These are phyloP conservation scores for Saturnia japonica DNA, from an alignment of 2,888 invertebrate species.

Conservation along the genomic window DNA sequence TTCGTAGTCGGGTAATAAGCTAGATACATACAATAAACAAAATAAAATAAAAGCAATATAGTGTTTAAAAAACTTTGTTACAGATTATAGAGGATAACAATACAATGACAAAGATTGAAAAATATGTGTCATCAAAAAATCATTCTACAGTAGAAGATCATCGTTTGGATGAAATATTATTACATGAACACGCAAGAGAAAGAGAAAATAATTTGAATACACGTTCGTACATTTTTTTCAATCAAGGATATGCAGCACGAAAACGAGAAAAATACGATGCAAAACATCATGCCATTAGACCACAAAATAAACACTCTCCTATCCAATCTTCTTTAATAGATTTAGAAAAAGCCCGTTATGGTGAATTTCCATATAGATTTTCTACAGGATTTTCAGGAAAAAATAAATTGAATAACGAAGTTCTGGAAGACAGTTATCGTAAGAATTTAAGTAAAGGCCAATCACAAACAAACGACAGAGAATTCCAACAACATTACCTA, in stretches of 20 bases:
- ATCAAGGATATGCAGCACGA: slow-evolving; percentile 49
- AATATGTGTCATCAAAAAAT: slow-evolving; percentile 25
- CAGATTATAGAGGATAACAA: neutral
- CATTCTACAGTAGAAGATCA: slow-evolving; percentile 1
- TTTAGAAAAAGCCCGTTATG: slow-evolving; percentile 1
- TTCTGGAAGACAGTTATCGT: neutral
- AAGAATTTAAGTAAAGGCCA: neutral
- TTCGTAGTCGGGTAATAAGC: too few species aligned
- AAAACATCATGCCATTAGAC: neutral
- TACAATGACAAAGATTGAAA: slow-evolving; percentile 5
- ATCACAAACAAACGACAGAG: neutral
- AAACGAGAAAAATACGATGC: slow-evolving; percentile 18
- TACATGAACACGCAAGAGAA: slow-evolving; percentile 45
- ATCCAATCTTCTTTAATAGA: neutral
- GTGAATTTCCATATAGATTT: neutral
- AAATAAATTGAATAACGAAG: neutral
- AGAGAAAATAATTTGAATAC: slow-evolving; percentile 53
- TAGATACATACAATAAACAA: too few species aligned
- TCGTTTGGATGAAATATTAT: slow-evolving; percentile 39
- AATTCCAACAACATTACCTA: slow-evolving; percentile 14
- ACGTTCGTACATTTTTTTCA: slow-evolving; percentile 62
- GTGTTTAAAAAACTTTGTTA: neutral
- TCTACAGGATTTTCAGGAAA: slow-evolving; percentile 15
- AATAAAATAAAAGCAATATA: too few species aligned
- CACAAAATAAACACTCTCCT: neutral